Percentiles rank a stretch among this genome's conserved stretches.
Conservation (phyloP, 2,888 invertebrate species). For the Mamestra brassicae region DNA sequence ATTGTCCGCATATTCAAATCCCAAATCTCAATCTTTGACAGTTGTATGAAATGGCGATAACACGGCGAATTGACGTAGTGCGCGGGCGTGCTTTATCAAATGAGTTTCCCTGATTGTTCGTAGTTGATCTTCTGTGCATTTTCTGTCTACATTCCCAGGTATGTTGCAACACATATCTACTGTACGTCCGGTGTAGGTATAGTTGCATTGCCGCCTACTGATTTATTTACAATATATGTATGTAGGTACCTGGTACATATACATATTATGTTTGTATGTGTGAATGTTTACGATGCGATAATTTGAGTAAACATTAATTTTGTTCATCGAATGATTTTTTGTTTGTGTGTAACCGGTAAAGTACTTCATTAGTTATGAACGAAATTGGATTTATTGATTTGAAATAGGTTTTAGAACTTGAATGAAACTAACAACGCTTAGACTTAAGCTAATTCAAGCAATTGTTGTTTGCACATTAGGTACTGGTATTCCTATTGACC, state of each 20-base stretch:
- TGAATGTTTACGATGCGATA: slow-evolving; percentile 49
- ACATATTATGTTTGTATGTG: neutral
- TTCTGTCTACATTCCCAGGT: neutral
- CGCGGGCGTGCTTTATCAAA: neutral
- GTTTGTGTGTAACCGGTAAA: neutral
- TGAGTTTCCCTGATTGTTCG: neutral
- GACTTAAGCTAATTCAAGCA: neutral
- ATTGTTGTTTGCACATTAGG: neutral
- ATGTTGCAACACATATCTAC: slow-evolving; percentile 53
- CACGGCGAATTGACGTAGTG: too few species aligned
- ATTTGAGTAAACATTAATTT: slow-evolving; percentile 49
- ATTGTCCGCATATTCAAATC: too few species aligned
- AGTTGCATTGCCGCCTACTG: slow-evolving; percentile 47
- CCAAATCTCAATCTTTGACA: too few species aligned
- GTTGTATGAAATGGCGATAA: too few species aligned
- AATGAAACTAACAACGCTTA: neutral
- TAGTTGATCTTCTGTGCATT: slow-evolving; percentile 24
- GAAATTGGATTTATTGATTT: slow-evolving; percentile 11
- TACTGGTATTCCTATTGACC: neutral
- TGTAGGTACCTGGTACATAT: neutral
- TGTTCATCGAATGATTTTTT: slow-evolving; percentile 23
- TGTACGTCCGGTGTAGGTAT: slow-evolving; percentile 60
- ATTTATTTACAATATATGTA: slow-evolving; percentile 39
- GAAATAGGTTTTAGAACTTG: neutral
- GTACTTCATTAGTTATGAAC: slow-evolving; percentile 20